Evolutionary conservation across 1,140 invertebrate genomes (phyloP), one percentile per base, ranked within the genome.

Genomic region (Rhopalosiphum maidis): DNA sequence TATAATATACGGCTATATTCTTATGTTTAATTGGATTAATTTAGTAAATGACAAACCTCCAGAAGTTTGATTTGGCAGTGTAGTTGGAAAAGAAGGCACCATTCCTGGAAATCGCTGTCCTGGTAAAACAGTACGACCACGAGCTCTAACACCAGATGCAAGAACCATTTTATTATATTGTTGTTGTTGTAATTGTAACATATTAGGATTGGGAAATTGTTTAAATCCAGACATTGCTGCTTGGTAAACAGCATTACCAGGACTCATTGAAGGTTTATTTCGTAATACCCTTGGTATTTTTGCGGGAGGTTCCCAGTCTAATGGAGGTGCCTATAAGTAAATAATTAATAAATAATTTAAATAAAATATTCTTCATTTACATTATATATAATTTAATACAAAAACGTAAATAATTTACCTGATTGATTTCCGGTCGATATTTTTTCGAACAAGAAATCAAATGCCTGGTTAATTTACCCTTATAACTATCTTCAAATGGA

Each of bases 401-500:
- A 25, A 35, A 51, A 88, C 22, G 0, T 55, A 37, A 48, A 41
- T 51, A 41, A 85, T 54, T 55, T 91, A 94, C 94, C 94, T 95
- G 95, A 94, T 99, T 99, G 51, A 97, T 95, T 93, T 98, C 98
- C 0, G 97, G 97, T 95, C 98, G 97, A 95, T 99, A 99, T 95
- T 98, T 98, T 95, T 98, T 98, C 35, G 97, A 96, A 95, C 99
- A 99, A 8, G 98, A 97, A n/a, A 97, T 96, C 94, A 97, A 96
- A 96, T 99, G 99, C 35, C 98, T 96, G 0, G 97, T 98, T 90
- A 99, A 95, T 95, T 99, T 99, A n/a, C 97, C 97, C 95, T 99
- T 99, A 93, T 98, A 97, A 95, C 98, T 98, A 94, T 99, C 98
- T 95, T 99, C 98, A 95, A 99, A 99, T 2, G 98, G 97, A 96